Evolutionary conservation across 92 coral and sea anemone genomes (phyloP).

Genomic region (Virgularia gustaviana): DNA sequence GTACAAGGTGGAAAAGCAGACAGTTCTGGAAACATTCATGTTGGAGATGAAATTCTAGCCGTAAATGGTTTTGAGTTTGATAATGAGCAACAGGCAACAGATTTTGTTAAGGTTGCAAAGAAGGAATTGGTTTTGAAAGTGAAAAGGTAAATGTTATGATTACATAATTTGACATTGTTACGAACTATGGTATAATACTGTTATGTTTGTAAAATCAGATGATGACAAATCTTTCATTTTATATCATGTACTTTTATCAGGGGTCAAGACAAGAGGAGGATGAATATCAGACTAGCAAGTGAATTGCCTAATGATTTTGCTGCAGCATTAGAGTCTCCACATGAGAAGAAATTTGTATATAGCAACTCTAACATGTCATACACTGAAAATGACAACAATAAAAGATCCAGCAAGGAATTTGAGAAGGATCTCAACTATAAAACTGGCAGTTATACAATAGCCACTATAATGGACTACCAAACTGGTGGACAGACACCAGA

Average conservation of each 20-base stretch:
- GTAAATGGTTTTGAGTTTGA: slow-evolving; percentile 76
- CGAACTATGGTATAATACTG: no score
- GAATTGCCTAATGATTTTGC: slow-evolving; percentile 36
- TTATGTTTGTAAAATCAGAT: no score
- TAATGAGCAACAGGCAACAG: slow-evolving; percentile 85
- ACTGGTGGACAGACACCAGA: slow-evolving; percentile 4
- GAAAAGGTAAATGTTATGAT: slow-evolving; percentile 57
- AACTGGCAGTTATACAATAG: slow-evolving; percentile 9
- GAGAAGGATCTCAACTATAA: slow-evolving; percentile 28
- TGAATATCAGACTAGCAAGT: slow-evolving; percentile 34
- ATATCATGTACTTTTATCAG: slow-evolving; percentile 18
- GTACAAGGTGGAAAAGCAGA: slow-evolving; percentile 93
- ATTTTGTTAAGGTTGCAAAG: slow-evolving; percentile 69
- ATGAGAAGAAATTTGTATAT: slow-evolving; percentile 1
- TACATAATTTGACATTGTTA: background rate
- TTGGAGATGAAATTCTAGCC: slow-evolving; percentile 88
- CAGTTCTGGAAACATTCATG: slow-evolving; percentile 54
- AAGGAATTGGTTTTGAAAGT: slow-evolving; percentile 64
- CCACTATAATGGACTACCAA: slow-evolving; percentile 32
- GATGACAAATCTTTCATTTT: slow-evolving; percentile 29
- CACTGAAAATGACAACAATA: slow-evolving; percentile 13
- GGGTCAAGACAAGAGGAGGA: slow-evolving; percentile 39
- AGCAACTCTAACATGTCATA: slow-evolving; percentile 4
- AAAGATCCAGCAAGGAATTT: slow-evolving; percentile 37
- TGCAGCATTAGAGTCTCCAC: slow-evolving; percentile 32